phyloP scores from a whole-genome alignment of 2,888 invertebrate genomes.

The Anticlea derivata region DNA sequence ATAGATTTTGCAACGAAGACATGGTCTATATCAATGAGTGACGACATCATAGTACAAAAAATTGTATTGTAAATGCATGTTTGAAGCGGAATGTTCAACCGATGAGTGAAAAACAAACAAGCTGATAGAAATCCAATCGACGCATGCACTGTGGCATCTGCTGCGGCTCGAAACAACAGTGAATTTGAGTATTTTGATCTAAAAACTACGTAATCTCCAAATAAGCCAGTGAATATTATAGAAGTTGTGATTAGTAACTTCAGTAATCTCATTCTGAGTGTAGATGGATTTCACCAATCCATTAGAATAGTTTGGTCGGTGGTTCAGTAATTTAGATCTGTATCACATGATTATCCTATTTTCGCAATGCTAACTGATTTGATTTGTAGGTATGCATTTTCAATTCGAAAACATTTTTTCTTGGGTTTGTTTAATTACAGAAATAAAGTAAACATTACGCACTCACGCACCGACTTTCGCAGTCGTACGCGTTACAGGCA shows the following conservation, averaged over 20 bases:
- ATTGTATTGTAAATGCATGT: conserved; percentile 49
- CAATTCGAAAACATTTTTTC: too few species aligned
- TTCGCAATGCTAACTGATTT: too few species aligned
- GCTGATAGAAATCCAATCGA: conserved; percentile 61
- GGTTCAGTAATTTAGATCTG: too few species aligned
- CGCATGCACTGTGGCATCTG: conserved; percentile 62
- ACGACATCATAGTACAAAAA: conserved; percentile 62
- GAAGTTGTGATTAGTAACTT: conserved; percentile 50
- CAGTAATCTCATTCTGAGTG: conserved; percentile 50
- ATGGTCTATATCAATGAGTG: conserved; percentile 71
- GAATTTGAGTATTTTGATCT: conserved; percentile 61
- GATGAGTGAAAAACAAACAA: conserved; percentile 59
- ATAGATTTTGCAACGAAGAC: conserved; percentile 67
- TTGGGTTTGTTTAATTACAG: too few species aligned
- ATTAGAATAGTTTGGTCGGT: too few species aligned
- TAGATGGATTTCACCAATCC: neutral
- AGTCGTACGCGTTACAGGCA: too few species aligned
- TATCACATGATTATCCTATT: too few species aligned
- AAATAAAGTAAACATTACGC: too few species aligned
- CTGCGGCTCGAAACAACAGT: conserved; percentile 55
- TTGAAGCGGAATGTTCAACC: conserved; percentile 42
- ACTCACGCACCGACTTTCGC: too few species aligned
- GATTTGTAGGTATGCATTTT: too few species aligned
- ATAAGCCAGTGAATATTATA: conserved; percentile 49
- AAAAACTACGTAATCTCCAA: conserved; percentile 70